Evolutionary conservation across 1,140 invertebrate genomes (phyloP).

Genomic region (Melitaea cinxia): DNA sequence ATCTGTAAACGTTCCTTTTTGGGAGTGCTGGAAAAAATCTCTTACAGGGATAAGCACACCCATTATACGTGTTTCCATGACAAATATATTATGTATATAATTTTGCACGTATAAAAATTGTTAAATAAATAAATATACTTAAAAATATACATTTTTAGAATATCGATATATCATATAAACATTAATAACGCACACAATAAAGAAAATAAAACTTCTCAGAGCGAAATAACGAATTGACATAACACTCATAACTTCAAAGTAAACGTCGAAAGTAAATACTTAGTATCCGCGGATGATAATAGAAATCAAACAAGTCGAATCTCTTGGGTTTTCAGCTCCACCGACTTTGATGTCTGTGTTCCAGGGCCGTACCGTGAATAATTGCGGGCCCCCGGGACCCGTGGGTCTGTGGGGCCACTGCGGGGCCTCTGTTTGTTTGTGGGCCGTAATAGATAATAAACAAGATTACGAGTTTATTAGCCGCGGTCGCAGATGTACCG

Average conservation of each 20-base stretch:
- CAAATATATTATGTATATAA: too few relatives aligned
- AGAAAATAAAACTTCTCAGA: neutral
- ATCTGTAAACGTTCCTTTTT: too few relatives aligned
- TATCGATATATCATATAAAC: too few relatives aligned
- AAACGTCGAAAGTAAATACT: conserved; percentile 33
- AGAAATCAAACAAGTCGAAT: conserved; percentile 50
- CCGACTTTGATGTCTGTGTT: conserved; percentile 59
- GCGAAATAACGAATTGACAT: conserved; percentile 20
- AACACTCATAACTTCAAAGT: conserved; percentile 38
- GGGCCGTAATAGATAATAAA: conserved; percentile 64
- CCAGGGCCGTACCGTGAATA: conserved; percentile 48
- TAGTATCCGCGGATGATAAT: conserved; percentile 39
- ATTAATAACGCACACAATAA: too few relatives aligned
- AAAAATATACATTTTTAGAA: too few relatives aligned
- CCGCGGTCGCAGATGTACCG: conserved; percentile 55
- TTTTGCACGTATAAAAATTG: too few relatives aligned
- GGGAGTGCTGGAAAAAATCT: too few relatives aligned
- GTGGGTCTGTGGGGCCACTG: conserved; percentile 33
- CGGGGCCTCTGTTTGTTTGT: conserved; percentile 41
- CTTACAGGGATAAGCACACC: too few relatives aligned
- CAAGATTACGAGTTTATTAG: conserved; percentile 72
- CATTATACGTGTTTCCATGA: too few relatives aligned
- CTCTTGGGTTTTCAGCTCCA: conserved; percentile 44
- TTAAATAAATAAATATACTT: too few relatives aligned
- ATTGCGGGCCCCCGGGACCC: conserved; percentile 51